Conservation (phyloP, 1,140 invertebrate genomes). For the Atta colombica region DNA sequence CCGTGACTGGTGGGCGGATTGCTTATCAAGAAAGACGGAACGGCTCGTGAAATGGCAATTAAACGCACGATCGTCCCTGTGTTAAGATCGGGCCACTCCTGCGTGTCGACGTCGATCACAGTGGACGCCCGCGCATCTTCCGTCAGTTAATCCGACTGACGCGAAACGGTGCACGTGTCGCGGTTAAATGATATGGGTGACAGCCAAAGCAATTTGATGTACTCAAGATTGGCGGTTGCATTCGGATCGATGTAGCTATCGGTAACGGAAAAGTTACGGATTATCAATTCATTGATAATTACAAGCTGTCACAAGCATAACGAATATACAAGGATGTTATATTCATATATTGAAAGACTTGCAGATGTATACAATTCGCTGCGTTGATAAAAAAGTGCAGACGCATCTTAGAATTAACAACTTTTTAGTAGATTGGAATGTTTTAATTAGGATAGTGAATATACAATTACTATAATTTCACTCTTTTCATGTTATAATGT, state of each 20-base stretch:
- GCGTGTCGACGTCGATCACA: conserved; percentile 60
- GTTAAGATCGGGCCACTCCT: conserved; percentile 47
- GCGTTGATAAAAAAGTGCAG: too few relatives aligned
- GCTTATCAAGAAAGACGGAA: conserved; percentile 65
- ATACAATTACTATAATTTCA: too few relatives aligned
- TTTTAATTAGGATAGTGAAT: too few relatives aligned
- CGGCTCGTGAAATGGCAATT: conserved; percentile 60
- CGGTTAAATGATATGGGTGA: conserved; percentile 46
- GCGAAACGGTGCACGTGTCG: conserved; percentile 7
- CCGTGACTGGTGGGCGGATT: conserved; percentile 48
- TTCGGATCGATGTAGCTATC: conserved; percentile 20
- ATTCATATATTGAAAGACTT: not conserved
- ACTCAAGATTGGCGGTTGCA: conserved; percentile 46
- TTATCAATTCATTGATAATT: not conserved
- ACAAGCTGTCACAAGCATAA: too few relatives aligned
- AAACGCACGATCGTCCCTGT: conserved; percentile 60
- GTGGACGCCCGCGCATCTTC: conserved; percentile 51
- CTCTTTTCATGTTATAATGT: too few relatives aligned
- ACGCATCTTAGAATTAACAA: too few relatives aligned
- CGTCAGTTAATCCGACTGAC: conserved; percentile 32
- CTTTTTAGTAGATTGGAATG: too few relatives aligned
- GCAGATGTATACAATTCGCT: not conserved
- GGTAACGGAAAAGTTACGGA: not conserved
- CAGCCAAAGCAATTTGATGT: conserved; percentile 30
- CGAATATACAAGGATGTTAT: not conserved